Evolutionary conservation across 2,888 invertebrate species (phyloP), one percentile per base, ranked within the genome.

Genomic region (Melinaea marsaeus): DNA sequence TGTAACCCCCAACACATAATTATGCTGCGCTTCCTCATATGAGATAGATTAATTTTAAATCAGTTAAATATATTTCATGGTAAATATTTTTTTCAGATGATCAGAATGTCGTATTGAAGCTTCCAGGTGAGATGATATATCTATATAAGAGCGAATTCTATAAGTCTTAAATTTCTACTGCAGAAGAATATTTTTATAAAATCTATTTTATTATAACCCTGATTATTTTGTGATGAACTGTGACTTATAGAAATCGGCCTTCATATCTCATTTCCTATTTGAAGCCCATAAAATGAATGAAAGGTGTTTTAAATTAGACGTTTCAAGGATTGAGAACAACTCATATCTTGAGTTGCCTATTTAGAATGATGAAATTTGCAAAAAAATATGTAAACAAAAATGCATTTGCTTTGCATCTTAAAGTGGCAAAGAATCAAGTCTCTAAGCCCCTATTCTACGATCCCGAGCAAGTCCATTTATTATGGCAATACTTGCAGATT

Each of bases 401-500:
- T 13, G 5, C 2, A 51, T 7, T 32, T 32, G 3, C 32, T 7
- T 51, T n/a, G 51, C 7, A 51, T 32, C 51, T 9, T 11, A 32
- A 51, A 32, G n/a, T 32, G 9, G 3, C 7, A 2, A 32, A 32
- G 32, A 32, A 51, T 51, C 0, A 42, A 42, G 37, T 7, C 7
- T 37, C 42, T 11, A 9, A 42, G 9, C 9, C 32, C 32, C 51
- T 51, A 32, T 7, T 9, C 51, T 51, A 51, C 9, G 32, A 7
- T 3, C 11, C 51, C 51, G n/a, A 32, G 51, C 58, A 64, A 59
- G 61, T 48, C 58, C 47, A 61, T 58, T 64, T 47, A 61, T 47
- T 56, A 48, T 42, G 58, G 42, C 51, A 55, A 61, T 58, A 55
- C 55, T 58, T 64, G 58, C 64, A 64, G 64, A 61, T 64, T 55